phyloP scores from a whole-genome alignment of 2,113 vertebrate genomes.

The Neomonachus schauinslandi region DNA sequence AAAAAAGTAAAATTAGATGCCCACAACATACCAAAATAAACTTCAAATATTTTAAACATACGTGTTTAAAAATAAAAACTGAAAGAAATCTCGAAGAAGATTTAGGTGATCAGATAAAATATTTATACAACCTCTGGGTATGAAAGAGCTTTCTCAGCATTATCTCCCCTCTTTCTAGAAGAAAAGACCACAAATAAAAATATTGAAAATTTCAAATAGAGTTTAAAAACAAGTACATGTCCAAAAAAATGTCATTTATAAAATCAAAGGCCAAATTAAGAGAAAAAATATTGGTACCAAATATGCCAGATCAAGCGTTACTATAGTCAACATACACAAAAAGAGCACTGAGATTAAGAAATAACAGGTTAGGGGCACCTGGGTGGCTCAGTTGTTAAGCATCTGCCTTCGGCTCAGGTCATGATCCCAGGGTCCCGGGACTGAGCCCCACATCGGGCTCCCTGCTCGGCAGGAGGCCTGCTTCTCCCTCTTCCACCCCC shows the following conservation, averaged over 20 bases:
- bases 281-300: neutral
- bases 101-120: neutral
- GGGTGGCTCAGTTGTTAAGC: too few species aligned
- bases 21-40: neutral
- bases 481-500: neutral
- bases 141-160: neutral
- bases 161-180: neutral
- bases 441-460: neutral
- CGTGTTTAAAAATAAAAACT: neutral
- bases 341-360: neutral
- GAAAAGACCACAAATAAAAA: neutral
- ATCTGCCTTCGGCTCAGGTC: too few species aligned
- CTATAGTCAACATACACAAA: neutral
- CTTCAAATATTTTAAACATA: neutral
- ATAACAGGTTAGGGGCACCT: neutral
- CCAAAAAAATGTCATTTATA: neutral
- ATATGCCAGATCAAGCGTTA: neutral
- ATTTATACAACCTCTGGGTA: neutral
- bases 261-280: conserved; percentile 36
- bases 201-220: neutral
- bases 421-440: neutral
- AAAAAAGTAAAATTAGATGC: conserved; percentile 22
- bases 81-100: neutral
- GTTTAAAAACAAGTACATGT: neutral
- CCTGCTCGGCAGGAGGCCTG: neutral